Base-by-base conservation (phyloP, 2,797 vertebrate species). In the Moxostoma hubbsi region DNA sequence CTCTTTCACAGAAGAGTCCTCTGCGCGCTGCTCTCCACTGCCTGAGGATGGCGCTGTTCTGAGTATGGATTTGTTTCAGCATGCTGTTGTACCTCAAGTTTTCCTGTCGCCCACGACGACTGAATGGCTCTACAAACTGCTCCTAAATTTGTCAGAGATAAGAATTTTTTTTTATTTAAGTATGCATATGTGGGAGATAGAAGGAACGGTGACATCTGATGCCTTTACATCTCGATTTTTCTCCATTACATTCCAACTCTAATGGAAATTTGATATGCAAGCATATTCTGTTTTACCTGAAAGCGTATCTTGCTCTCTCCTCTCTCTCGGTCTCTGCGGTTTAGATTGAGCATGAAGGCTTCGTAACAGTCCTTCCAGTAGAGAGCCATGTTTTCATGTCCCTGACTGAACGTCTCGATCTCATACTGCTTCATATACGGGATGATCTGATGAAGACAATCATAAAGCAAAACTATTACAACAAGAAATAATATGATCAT, bases 361-460 rank as follows among this genome's bases (percentile, higher is more conserved):
- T 99, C 97, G 5, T 96, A 96, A 89, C 97, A 98, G 80, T 96
- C 95, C 82, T 98, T 99, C 97, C 97, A 99, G 87, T 93, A 99
- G 57, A 96, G 91, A 67, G 96, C 96, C 96, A 98, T 98, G 81
- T 86, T 93, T 88, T 98, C 97, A 0, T 95, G 95, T 75, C 93
- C 93, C 83, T 93, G 94, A 83, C 95, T 96, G 91, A 99, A 98
- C 15, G 91, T 97, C 85, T 95, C 96, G 0, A 96, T 94, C 90
- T 99, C 98, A 83, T 99, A 98, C 61, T 98, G 97, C 89, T 98
- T 99, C 98, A 98, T 99, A 83, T 98, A 98, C 5, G 97, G 97
- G 88, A 99, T 95, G 85, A 99, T 99, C 98, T 99, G 87, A 36
- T 5, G 36, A 36, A 36, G 36, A 50, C 66, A 67, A 57, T 6